Percentiles rank a stretch among this genome's conserved stretches.
Conservation (phyloP, 2,113 vertebrate genomes). For the Crocuta crocuta region DNA sequence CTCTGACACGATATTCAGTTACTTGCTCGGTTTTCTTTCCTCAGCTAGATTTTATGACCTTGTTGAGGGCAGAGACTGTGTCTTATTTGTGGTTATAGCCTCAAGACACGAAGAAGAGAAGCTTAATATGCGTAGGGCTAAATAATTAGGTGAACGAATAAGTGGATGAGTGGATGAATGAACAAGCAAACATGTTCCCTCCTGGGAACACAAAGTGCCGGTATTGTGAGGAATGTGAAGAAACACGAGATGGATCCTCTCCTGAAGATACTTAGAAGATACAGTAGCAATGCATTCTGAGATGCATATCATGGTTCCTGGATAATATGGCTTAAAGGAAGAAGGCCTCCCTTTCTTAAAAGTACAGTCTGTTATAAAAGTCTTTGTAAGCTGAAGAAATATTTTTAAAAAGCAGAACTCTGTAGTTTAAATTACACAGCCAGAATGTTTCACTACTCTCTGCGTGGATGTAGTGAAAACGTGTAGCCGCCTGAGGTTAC, state of each 20-base stretch:
- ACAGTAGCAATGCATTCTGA: neutral
- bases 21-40: neutral
- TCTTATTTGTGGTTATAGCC: neutral
- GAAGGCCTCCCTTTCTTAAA: neutral
- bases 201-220: neutral
- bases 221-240: neutral
- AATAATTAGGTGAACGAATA: neutral
- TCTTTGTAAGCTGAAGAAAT: neutral
- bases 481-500: neutral
- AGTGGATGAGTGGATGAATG: neutral
- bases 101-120: neutral
- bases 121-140: neutral
- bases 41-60: neutral
- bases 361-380: neutral
- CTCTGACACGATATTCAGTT: neutral
- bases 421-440: neutral
- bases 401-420: neutral
- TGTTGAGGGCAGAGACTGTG: neutral
- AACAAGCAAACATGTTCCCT: neutral
- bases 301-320: neutral
- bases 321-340: neutral
- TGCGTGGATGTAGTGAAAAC: neutral
- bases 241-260: neutral
- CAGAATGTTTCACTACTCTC: neutral
- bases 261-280: neutral